Percentiles rank a stretch among this genome's conserved stretches.
These are phyloP conservation scores for Poecile montanus DNA, from an alignment of 2,797 vertebrate genomes.

Conservation along the genomic window DNA sequence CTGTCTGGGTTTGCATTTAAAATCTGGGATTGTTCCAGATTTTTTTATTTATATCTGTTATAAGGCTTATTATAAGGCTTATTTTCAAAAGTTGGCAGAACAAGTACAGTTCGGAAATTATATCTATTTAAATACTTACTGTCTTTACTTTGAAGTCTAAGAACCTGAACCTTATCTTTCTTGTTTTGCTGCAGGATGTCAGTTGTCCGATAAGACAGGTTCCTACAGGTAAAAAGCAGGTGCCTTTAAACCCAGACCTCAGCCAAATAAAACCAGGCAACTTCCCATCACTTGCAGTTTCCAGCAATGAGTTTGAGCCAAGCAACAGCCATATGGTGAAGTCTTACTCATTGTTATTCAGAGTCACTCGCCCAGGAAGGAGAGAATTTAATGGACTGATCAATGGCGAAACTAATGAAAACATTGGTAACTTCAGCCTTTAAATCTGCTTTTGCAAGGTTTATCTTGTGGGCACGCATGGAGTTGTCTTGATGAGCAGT, in stretches of 20 bases:
- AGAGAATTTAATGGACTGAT: slow-evolving; percentile 89
- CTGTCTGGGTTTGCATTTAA: not conserved
- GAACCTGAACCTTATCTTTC: not conserved
- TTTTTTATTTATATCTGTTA: not conserved
- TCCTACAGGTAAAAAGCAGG: slow-evolving; percentile 99
- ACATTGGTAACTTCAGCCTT: slow-evolving; percentile 85
- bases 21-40: not conserved
- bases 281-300: slow-evolving; percentile 94
- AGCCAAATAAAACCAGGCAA: slow-evolving; percentile 94
- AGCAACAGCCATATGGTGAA: slow-evolving; percentile 99
- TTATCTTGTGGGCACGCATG: not conserved
- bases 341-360: slow-evolving; percentile 97
- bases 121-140: not conserved
- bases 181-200: slow-evolving; percentile 88
- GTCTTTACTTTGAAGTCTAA: not conserved
- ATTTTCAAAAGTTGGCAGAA: not conserved
- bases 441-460: not conserved
- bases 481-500: not conserved
- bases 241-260: slow-evolving; percentile 98
- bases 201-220: slow-evolving; percentile 99
- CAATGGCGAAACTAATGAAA: slow-evolving; percentile 94
- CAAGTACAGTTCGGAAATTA: not conserved
- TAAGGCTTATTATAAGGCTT: not conserved
- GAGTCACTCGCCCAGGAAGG: slow-evolving; percentile 92
- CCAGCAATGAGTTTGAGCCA: slow-evolving; percentile 98